These are phyloP conservation scores for Apodemia mormo DNA, from an alignment of 2,888 invertebrate genomes.

Conservation along the genomic window DNA sequence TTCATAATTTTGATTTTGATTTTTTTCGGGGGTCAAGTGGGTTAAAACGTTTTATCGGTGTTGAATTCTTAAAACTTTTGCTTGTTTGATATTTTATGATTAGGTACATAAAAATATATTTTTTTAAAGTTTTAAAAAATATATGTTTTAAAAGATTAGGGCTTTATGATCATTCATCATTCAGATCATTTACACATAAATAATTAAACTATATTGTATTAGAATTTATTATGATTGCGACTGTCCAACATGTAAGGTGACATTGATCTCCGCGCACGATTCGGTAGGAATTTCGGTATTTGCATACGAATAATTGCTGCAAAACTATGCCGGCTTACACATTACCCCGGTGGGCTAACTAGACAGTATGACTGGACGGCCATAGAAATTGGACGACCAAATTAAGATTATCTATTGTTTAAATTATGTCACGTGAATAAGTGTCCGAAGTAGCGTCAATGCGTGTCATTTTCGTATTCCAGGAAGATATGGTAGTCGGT, in stretches of 20 bases:
- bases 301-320: slow-evolving; percentile 17
- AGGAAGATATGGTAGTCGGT: no score
- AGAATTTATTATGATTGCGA: neutral
- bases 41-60: no score
- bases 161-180: no score
- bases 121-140: no score
- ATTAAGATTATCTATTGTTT: neutral
- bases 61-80: no score
- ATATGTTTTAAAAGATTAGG: no score
- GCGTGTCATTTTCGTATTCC: no score
- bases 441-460: no score
- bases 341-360: neutral
- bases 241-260: slow-evolving; percentile 12
- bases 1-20: no score
- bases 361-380: neutral
- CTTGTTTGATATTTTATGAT: no score
- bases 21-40: no score
- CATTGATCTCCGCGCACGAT: slow-evolving; percentile 10
- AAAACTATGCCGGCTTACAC: slow-evolving; percentile 2
- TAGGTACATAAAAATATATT: no score
- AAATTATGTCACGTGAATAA: neutral
- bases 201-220: neutral
- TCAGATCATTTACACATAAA: neutral
- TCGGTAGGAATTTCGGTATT: slow-evolving; percentile 15
- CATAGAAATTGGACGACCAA: neutral